A percentile compares a stretch with the other conserved stretches of the same genome.
Conservation (phyloP, 35 echinoderm and acorn worm species). For the Ophiothrix spiculata region DNA sequence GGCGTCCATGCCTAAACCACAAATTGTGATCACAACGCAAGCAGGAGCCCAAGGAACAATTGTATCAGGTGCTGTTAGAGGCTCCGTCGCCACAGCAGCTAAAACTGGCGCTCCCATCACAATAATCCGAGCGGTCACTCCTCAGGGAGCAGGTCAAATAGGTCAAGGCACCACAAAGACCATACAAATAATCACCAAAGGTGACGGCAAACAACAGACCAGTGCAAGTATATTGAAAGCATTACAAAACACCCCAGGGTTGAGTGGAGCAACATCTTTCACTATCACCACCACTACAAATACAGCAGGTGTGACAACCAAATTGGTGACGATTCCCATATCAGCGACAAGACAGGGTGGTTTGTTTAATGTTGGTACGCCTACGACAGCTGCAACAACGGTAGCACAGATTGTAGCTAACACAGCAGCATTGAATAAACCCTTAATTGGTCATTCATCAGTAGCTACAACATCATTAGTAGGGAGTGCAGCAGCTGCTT, state of each 20-base stretch:
- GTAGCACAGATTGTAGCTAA: conserved; percentile 77
- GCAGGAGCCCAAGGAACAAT: neutral
- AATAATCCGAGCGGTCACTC: conserved; percentile 88
- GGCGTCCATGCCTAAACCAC: conserved; percentile 63
- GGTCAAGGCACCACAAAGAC: conserved; percentile 76
- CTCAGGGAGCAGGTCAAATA: conserved; percentile 37
- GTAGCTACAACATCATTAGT: neutral
- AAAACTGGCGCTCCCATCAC: conserved; percentile 69
- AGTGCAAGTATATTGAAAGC: conserved; percentile 19
- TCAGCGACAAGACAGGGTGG: conserved; percentile 49
- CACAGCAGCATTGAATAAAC: conserved; percentile 63
- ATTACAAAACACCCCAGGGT: conserved; percentile 41
- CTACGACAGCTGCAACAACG: conserved; percentile 32
- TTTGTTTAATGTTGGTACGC: neutral
- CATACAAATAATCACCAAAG: conserved; percentile 95
- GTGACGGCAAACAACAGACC: conserved; percentile 54
- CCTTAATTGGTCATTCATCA: neutral
- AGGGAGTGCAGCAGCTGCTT: neutral
- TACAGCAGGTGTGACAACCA: conserved; percentile 75
- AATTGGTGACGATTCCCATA: conserved; percentile 87
- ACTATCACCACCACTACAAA: conserved; percentile 55
- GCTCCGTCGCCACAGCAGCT: neutral
- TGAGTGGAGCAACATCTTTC: conserved; percentile 39
- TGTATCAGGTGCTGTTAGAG: neutral
- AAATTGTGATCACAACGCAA: conserved; percentile 87